Percentiles rank a stretch among this genome's conserved stretches.
phyloP scores from a whole-genome alignment of 2,797 vertebrate genomes.

The Nannoperca australis region DNA sequence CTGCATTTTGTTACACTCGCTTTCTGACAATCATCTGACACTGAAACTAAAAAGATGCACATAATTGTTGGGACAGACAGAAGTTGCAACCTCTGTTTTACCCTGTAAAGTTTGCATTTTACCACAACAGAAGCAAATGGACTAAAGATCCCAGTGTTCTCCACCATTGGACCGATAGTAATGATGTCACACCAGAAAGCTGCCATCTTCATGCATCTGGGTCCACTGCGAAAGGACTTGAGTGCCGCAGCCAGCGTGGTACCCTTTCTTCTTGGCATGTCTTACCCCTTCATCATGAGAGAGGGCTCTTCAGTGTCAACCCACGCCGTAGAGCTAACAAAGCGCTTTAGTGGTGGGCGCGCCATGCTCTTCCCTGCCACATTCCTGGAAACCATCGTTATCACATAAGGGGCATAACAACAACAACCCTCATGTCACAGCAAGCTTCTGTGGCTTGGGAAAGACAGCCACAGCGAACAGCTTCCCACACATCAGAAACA shows the following conservation, averaged over 20 bases:
- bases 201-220: constrained; percentile 60
- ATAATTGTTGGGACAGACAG: not conserved
- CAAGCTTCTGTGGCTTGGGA: not conserved
- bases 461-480: constrained; percentile 1
- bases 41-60: not conserved
- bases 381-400: constrained; percentile 83
- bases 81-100: too few relatives aligned
- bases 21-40: not conserved
- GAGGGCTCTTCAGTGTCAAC: constrained; percentile 87
- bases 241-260: constrained; percentile 24
- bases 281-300: constrained; percentile 90
- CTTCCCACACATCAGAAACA: constrained; percentile 23
- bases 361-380: constrained; percentile 86
- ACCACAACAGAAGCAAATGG: not conserved
- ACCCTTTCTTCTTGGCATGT: constrained; percentile 44
- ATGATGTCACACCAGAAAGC: constrained; percentile 26
- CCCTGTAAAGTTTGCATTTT: not conserved
- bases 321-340: constrained; percentile 93
- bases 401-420: constrained; percentile 64
- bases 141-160: not conserved
- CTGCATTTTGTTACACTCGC: not conserved
- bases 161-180: not conserved
- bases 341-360: constrained; percentile 91
- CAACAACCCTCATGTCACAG: constrained; percentile 50
- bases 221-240: constrained; percentile 3